Evolutionary conservation across 2,113 vertebrate species (phyloP).

Genomic region (Notothenia coriiceps): DNA sequence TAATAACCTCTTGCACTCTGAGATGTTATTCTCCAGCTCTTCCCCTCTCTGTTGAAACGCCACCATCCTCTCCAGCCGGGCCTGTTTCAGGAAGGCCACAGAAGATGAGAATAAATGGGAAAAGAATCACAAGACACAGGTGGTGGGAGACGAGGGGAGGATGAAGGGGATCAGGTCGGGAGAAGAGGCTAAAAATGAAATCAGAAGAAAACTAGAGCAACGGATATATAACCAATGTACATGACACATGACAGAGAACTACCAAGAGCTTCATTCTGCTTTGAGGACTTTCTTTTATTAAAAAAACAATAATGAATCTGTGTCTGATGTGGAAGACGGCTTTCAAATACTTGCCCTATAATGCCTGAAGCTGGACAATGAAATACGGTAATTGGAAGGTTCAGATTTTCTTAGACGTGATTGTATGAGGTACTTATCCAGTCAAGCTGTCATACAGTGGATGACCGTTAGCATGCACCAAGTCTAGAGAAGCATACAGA

Average conservation of each 20-base stretch:
- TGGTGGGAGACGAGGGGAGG: not conserved
- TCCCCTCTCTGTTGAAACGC: conserved; percentile 90
- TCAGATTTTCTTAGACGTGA: no score
- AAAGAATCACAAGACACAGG: not conserved
- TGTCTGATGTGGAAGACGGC: not conserved
- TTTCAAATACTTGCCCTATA: not conserved
- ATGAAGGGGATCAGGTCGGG: not conserved
- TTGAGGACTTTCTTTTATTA: not conserved
- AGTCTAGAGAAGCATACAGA: no score
- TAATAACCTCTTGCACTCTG: conserved; percentile 84
- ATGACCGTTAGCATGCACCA: no score
- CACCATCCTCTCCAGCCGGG: conserved; percentile 90
- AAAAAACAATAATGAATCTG: not conserved
- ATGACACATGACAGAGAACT: not conserved
- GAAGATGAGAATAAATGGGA: not conserved
- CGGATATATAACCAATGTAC: no score
- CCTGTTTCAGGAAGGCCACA: conserved; percentile 72
- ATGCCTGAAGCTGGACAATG: not conserved
- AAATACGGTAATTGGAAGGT: not conserved
- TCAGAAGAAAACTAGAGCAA: not conserved
- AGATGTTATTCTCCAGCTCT: conserved; percentile 84
- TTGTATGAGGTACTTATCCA: no score
- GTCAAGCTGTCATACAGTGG: no score
- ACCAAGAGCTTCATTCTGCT: not conserved
- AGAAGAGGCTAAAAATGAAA: not conserved